A percentile compares a stretch with the other conserved stretches of the same genome.
These are phyloP conservation scores for Cryptocephalus moraei DNA, from an alignment of 2,888 invertebrate species.

Conservation along the genomic window DNA sequence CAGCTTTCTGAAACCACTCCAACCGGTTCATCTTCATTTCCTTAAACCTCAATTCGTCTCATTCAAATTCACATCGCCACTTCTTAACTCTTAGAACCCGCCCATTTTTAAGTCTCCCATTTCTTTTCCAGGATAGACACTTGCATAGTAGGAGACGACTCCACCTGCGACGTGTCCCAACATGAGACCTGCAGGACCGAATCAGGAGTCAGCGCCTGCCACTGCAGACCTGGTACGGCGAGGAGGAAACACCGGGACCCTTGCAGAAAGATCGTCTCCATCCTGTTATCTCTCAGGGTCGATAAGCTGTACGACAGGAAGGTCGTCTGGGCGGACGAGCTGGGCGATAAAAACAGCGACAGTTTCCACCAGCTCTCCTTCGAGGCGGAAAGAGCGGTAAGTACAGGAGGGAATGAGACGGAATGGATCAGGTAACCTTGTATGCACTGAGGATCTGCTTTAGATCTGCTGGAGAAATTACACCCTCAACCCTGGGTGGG, in stretches of 20 bases:
- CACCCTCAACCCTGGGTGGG: too few relatives aligned
- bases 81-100: background rate
- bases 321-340: conserved; percentile 66
- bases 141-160: conserved; percentile 86
- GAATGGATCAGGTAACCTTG: too few relatives aligned
- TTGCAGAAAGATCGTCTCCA: conserved; percentile 66
- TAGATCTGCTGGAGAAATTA: too few relatives aligned
- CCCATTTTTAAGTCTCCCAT: background rate
- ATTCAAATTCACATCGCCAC: too few relatives aligned
- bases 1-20: too few relatives aligned
- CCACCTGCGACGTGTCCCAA: conserved; percentile 80
- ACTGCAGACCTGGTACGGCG: conserved; percentile 71
- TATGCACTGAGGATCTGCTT: too few relatives aligned
- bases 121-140: conserved; percentile 63
- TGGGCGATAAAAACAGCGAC: conserved; percentile 67
- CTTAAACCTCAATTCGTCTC: too few relatives aligned
- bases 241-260: conserved; percentile 64
- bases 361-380: conserved; percentile 73
- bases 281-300: conserved; percentile 69
- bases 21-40: too few relatives aligned
- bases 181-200: conserved; percentile 83
- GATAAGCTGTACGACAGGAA: conserved; percentile 73
- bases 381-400: conserved; percentile 80
- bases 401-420: conserved; percentile 31
- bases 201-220: conserved; percentile 78